Conservation (phyloP, 2,113 vertebrate species). For the Dipodomys merriami region DNA sequence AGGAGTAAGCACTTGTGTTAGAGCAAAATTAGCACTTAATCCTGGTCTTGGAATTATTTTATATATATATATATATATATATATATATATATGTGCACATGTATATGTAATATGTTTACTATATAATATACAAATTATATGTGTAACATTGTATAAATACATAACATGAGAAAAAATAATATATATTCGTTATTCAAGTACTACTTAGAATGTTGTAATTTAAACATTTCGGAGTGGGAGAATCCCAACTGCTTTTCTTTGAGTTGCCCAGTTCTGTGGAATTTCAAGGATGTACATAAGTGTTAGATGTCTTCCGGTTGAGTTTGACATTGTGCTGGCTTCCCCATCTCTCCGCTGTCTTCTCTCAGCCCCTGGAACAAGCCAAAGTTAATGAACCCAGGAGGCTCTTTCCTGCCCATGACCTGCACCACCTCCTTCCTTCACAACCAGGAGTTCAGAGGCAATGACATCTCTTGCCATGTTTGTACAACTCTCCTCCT, state of each 20-base stretch:
- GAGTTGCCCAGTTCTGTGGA: not conserved
- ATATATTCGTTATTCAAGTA: no score
- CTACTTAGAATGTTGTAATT: not conserved
- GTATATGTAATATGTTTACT: no score
- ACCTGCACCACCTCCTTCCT: no score
- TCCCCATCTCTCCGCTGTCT: not conserved
- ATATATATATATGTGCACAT: no score
- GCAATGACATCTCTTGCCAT: no score
- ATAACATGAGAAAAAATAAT: no score
- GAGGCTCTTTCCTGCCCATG: accelerated
- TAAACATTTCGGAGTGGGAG: not conserved
- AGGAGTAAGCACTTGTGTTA: no score
- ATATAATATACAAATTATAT: no score
- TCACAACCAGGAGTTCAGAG: not conserved
- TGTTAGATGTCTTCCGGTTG: accelerated
- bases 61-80: no score
- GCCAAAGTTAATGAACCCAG: not conserved
- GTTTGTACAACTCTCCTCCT: not conserved
- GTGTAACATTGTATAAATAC: no score
- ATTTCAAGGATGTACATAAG: not conserved
- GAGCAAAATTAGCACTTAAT: no score
- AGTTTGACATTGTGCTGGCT: not conserved
- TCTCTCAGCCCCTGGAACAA: accelerated
- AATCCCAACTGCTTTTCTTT: not conserved
- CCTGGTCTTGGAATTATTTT: no score